Evolutionary conservation across 2,797 vertebrate species (phyloP), one percentile per base, ranked within the genome.

Genomic region (Mormyrus proboscirostris): DNA sequence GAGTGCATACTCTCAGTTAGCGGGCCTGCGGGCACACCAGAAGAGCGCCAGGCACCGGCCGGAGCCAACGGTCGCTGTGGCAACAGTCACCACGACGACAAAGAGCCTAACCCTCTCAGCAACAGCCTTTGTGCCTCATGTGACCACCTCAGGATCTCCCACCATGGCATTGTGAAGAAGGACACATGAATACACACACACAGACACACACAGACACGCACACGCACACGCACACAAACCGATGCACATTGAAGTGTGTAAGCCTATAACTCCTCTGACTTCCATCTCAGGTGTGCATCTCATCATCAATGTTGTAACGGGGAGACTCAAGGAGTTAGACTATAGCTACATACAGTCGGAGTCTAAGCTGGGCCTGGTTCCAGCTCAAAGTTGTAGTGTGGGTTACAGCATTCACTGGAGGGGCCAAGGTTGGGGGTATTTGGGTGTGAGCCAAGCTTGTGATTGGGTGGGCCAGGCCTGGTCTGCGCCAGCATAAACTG

Each of bases 1-100:
- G 93, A 99, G 98, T 92, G 98, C 98, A 51, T 99, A 99, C 90
- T 99, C 98, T 0, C 98, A 99, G 96, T 97, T 99, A 50, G 98
- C 98, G 0, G 98, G 98, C 49, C 96, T 99, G 41, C 95, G 98
- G 69, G 98, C 98, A 0, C 98, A 99, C 92, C 98, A 99, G 96
- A 99, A 99, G 91, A 99, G 98, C 47, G 98, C 98, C 1, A 94
- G 98, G 79, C 98, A 99, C 94, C 97, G 98, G 86, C 98, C 98
- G 0, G 95, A 96, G 89, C 95, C 92, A 0, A 91, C 92, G 41
- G 16, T 91, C 2, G 50, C 59, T 41, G 16, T 88, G 0, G 94
- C 94, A 0, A 93, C 93, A 69, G 59, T 95, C 49, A 88, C 96
- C 91, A 95, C 95, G 92, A 89, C 94, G 0, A 44, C 79, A 14